Percentiles rank a stretch among this genome's conserved stretches.
These are phyloP conservation scores for Stenchaetothrips biformis DNA, from an alignment of 2,888 invertebrate genomes.

Conservation along the genomic window DNA sequence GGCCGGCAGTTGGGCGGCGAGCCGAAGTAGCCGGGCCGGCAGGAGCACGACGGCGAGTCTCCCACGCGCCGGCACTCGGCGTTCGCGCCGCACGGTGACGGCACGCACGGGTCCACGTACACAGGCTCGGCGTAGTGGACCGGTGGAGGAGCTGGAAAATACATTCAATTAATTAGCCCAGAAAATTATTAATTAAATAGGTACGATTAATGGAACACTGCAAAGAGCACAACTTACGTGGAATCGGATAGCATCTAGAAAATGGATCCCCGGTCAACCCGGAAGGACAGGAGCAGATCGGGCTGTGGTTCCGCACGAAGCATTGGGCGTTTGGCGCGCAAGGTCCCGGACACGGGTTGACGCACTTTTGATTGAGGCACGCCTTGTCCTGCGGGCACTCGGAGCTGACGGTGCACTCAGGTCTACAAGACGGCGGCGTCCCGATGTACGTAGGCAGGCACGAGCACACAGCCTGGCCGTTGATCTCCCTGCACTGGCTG, in stretches of 20 bases:
- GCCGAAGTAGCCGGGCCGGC: slow-evolving; percentile 67
- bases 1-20: slow-evolving; percentile 73
- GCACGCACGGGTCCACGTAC: slow-evolving; percentile 55
- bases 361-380: slow-evolving; percentile 54
- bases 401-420: slow-evolving; percentile 57
- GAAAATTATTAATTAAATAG: no score
- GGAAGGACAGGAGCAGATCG: slow-evolving; percentile 63
- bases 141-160: slow-evolving; percentile 39
- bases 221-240: no score
- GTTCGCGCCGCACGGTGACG: slow-evolving; percentile 64
- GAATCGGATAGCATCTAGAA: slow-evolving; percentile 41
- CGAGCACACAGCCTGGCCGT: slow-evolving; percentile 66
- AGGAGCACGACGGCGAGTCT: slow-evolving; percentile 65
- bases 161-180: no score
- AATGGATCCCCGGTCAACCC: slow-evolving; percentile 66
- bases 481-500: slow-evolving; percentile 68
- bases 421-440: slow-evolving; percentile 64
- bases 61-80: slow-evolving; percentile 62
- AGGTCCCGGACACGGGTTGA: slow-evolving; percentile 58
- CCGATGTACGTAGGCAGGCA: slow-evolving; percentile 62
- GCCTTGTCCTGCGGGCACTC: slow-evolving; percentile 48
- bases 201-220: no score
- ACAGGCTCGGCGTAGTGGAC: no score
- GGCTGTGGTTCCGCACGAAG: slow-evolving; percentile 64
- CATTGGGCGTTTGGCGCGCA: slow-evolving; percentile 54